Conservation (phyloP, 2,113 vertebrate genomes). For the Megatriorchis doriae region DNA sequence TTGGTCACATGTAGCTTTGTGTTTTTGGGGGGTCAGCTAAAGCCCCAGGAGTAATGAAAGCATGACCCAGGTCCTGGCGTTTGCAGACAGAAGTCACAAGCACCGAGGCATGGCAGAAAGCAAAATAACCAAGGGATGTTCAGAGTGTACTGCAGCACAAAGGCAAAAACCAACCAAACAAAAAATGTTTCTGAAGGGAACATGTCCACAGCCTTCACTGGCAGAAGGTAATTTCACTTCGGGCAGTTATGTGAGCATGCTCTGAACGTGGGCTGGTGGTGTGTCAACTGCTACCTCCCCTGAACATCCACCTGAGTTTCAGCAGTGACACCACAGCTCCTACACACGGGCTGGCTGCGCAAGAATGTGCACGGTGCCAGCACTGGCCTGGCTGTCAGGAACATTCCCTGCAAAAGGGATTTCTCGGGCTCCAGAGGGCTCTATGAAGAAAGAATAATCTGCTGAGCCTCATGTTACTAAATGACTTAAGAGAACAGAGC, state of each 20-base stretch:
- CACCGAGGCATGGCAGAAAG: background rate
- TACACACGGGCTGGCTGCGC: accelerated
- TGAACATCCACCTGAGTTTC: background rate
- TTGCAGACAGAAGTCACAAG: background rate
- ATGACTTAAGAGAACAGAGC: background rate
- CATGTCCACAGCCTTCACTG: background rate
- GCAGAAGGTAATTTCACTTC: background rate
- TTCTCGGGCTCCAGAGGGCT: background rate
- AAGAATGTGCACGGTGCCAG: background rate
- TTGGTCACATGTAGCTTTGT: background rate
- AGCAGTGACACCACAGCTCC: background rate
- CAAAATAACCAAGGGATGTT: background rate
- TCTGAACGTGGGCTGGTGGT: background rate
- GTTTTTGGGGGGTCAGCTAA: background rate
- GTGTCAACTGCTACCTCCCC: background rate
- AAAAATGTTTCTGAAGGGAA: background rate
- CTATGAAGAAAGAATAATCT: background rate
- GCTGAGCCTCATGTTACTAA: background rate
- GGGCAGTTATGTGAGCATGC: background rate
- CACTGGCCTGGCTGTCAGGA: background rate
- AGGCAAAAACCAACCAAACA: background rate
- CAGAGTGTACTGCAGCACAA: background rate
- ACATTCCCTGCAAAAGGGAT: background rate
- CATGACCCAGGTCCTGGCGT: background rate
- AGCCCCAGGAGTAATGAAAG: background rate